Percentiles rank a stretch among this genome's conserved stretches.
These are phyloP conservation scores for Hippocampus comes DNA, from an alignment of 2,113 vertebrate species.

Conservation along the genomic window DNA sequence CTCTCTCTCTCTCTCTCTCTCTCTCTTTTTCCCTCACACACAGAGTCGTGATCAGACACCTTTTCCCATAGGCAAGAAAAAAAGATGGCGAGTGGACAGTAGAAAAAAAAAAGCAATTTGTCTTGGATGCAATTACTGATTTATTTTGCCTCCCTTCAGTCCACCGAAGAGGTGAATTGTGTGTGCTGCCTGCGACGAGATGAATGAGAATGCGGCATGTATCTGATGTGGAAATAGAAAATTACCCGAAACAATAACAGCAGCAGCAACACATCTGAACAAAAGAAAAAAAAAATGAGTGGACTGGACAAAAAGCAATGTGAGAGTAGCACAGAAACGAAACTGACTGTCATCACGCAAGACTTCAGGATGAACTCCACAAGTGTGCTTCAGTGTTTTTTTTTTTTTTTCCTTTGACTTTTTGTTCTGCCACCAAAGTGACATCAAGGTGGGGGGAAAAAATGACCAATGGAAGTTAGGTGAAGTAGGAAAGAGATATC, in stretches of 20 bases:
- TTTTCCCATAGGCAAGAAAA: conserved; percentile 37
- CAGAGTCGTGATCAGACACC: conserved; percentile 22
- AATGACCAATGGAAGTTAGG: too few species aligned
- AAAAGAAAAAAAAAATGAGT: background rate
- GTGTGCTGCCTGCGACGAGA: conserved; percentile 1
- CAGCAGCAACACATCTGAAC: background rate
- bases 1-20: background rate
- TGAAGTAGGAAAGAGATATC: too few species aligned
- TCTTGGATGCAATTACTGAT: conserved; percentile 50
- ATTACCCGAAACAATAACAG: background rate
- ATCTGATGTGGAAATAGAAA: conserved; percentile 4
- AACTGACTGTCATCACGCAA: background rate
- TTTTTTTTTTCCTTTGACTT: too few species aligned
- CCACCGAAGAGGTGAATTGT: conserved; percentile 10
- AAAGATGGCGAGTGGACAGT: conserved; percentile 16
- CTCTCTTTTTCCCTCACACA: background rate
- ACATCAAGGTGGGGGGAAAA: too few species aligned
- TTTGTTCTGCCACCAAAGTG: background rate
- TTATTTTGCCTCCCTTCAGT: conserved; percentile 20
- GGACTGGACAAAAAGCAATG: background rate
- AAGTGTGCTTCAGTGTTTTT: background rate
- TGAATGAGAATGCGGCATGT: conserved; percentile 5
- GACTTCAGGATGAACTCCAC: background rate
- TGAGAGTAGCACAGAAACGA: background rate
- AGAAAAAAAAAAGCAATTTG: conserved; percentile 45